These are phyloP conservation scores for Vicugna pacos DNA, from an alignment of 2,113 vertebrate species.

Conservation along the genomic window DNA sequence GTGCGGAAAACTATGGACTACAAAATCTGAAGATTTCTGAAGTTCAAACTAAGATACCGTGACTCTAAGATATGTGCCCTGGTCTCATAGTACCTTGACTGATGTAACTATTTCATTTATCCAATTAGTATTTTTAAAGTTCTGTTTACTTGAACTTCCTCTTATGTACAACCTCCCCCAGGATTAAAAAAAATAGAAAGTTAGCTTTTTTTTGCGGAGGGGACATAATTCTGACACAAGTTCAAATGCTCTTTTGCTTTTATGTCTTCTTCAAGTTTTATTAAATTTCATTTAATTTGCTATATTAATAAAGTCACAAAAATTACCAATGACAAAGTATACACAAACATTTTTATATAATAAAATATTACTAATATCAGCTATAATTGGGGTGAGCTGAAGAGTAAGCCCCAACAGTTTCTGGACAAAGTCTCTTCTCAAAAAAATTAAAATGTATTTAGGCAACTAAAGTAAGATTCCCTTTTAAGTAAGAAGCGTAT, in stretches of 20 bases:
- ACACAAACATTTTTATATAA: not conserved
- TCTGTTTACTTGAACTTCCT: not conserved
- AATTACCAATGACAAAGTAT: not conserved
- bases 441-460: not conserved
- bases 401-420: not conserved
- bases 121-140: not conserved
- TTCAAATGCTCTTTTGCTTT: constrained; percentile 2
- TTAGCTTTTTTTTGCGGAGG: not conserved
- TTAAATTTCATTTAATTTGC: not conserved
- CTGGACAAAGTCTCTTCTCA: not conserved
- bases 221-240: not conserved
- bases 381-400: not conserved
- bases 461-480: constrained; percentile 25
- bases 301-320: constrained; percentile 22
- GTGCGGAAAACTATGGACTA: not conserved
- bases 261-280: not conserved
- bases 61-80: not conserved
- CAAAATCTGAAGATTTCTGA: constrained; percentile 26
- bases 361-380: constrained; percentile 21
- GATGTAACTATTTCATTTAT: not conserved
- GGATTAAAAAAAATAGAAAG: not conserved
- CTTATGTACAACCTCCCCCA: not conserved
- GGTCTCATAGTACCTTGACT: not conserved
- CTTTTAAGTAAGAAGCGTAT: not conserved
- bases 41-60: not conserved